These are phyloP conservation scores for Sarcophaga rosellei DNA, from an alignment of 2,888 invertebrate genomes.

Conservation along the genomic window DNA sequence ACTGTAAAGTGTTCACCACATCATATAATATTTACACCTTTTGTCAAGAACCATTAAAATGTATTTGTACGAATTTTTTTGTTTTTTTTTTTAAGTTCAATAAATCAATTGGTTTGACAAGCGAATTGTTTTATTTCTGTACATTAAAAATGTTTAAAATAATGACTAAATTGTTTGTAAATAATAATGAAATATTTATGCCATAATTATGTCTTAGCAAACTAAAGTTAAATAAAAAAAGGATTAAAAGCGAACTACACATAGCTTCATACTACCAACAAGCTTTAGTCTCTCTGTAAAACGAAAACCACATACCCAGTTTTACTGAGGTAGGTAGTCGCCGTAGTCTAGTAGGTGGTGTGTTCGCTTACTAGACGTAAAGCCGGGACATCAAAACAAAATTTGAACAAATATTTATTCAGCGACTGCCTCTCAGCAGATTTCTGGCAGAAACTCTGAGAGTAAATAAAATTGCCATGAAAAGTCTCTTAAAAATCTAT, in stretches of 20 bases:
- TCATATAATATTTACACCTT: conserved; percentile 64
- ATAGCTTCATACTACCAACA: no score
- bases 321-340: no score
- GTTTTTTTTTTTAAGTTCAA: not conserved
- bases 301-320: no score
- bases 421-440: no score
- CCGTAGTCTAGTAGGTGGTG: no score
- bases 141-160: not conserved
- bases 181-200: not conserved
- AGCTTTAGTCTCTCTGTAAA: no score
- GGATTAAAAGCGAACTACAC: no score
- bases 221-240: no score
- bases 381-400: rapidly evolving
- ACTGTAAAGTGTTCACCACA: conserved; percentile 52
- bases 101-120: conserved; percentile 52
- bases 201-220: not conserved
- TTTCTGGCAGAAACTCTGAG: no score
- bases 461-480: no score
- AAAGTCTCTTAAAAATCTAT: no score
- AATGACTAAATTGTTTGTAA: not conserved
- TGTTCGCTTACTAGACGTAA: rapidly evolving
- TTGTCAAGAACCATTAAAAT: conserved; percentile 54
- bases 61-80: not conserved
- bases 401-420: no score
- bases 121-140: conserved; percentile 1